These are phyloP conservation scores for Calliscelio sp. DNA, from an alignment of 2,888 invertebrate genomes.

Conservation along the genomic window DNA sequence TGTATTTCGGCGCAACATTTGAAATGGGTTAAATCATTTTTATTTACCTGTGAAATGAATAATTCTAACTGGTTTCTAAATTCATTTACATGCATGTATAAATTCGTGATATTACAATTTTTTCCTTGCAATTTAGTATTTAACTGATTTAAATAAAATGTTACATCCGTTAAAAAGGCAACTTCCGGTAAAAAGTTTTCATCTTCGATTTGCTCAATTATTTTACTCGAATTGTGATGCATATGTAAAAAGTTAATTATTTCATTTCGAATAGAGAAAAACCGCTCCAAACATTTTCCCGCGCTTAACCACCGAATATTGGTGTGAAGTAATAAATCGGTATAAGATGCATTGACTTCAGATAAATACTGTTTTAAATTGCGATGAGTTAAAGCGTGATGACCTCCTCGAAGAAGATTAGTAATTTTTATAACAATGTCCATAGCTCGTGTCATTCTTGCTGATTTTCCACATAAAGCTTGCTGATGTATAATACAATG, in stretches of 20 bases:
- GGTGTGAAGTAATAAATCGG: too few species aligned
- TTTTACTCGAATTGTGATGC: neutral
- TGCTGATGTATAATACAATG: conserved; percentile 52
- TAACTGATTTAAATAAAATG: conserved; percentile 6
- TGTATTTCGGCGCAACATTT: too few species aligned
- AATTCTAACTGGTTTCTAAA: too few species aligned
- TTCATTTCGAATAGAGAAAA: conserved; percentile 12
- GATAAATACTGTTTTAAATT: conserved; percentile 20
- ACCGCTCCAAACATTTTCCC: conserved; percentile 30
- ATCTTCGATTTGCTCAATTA: neutral
- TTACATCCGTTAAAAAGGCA: conserved; percentile 21
- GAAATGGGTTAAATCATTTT: too few species aligned
- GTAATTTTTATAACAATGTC: conserved; percentile 16
- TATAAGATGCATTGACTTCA: neutral
- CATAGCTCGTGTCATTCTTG: conserved; percentile 10
- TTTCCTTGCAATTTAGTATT: conserved; percentile 28
- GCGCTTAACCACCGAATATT: too few species aligned
- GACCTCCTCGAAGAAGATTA: conserved; percentile 31
- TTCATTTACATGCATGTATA: conserved; percentile 9
- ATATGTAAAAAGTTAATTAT: neutral
- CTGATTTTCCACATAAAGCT: conserved; percentile 27
- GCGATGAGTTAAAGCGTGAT: conserved; percentile 11
- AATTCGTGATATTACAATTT: neutral
- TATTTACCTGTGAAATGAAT: too few species aligned
- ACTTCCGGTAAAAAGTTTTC: neutral